These are phyloP conservation scores for Mechanitis messenoides DNA, from an alignment of 2,888 invertebrate species.

Conservation along the genomic window DNA sequence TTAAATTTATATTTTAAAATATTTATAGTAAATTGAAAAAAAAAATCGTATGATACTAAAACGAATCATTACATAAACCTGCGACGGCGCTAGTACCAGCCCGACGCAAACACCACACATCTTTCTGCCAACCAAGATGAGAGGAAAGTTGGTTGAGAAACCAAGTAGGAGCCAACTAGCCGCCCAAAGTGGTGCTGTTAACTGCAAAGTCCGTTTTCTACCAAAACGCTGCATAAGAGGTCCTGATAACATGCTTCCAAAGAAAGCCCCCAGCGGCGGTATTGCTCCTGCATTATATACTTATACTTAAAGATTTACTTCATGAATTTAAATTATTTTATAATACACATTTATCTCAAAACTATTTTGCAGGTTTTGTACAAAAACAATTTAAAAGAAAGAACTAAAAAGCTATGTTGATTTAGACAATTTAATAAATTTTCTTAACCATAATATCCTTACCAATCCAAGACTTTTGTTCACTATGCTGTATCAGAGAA, in stretches of 20 bases:
- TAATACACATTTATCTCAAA: too few relatives aligned
- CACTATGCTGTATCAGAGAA: slow-evolving; percentile 60
- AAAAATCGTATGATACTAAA: neutral
- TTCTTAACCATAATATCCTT: slow-evolving; percentile 28
- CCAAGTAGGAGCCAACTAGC: slow-evolving; percentile 76
- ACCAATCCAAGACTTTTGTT: slow-evolving; percentile 77
- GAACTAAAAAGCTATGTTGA: too few relatives aligned
- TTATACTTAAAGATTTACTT: neutral
- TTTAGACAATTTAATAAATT: too few relatives aligned
- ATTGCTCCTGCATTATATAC: slow-evolving; percentile 60
- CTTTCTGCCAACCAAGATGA: slow-evolving; percentile 73
- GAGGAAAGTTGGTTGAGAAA: slow-evolving; percentile 58
- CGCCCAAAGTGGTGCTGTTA: slow-evolving; percentile 70
- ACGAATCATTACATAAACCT: slow-evolving; percentile 74
- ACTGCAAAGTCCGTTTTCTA: slow-evolving; percentile 67
- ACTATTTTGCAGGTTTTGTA: too few relatives aligned
- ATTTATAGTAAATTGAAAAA: neutral
- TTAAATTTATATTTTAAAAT: too few relatives aligned
- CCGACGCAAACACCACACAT: slow-evolving; percentile 78
- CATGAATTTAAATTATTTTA: too few relatives aligned
- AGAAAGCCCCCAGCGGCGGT: slow-evolving; percentile 75
- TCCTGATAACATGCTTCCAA: slow-evolving; percentile 74
- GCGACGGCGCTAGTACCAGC: slow-evolving; percentile 77
- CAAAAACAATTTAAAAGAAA: too few relatives aligned
- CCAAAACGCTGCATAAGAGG: slow-evolving; percentile 73